Conservation (phyloP, 1,140 invertebrate genomes). For the Apis laboriosa region DNA sequence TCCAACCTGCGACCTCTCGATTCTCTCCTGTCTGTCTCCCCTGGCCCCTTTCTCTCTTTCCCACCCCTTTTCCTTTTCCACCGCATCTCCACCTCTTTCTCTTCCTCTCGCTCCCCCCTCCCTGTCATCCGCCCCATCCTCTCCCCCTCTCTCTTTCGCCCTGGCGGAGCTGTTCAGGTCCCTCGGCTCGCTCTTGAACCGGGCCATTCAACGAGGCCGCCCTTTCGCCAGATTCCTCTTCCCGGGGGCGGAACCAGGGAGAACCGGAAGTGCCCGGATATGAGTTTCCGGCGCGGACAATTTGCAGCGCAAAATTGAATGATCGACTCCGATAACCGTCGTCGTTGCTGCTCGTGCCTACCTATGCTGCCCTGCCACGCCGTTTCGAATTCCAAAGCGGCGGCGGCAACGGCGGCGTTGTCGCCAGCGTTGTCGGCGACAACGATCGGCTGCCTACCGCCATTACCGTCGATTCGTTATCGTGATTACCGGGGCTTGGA, state of each 20-base stretch:
- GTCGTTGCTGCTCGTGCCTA: conserved; percentile 42
- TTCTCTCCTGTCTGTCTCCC: conserved; percentile 15
- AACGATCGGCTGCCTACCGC: conserved; percentile 60
- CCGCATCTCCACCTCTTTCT: background rate
- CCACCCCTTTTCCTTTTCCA: background rate
- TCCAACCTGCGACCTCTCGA: conserved; percentile 5
- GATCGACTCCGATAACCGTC: conserved; percentile 76
- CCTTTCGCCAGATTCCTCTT: conserved; percentile 59
- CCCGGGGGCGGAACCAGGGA: conserved; percentile 67
- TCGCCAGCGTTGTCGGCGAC: conserved; percentile 46
- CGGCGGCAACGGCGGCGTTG: conserved; percentile 49
- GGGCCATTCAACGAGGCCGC: conserved; percentile 48
- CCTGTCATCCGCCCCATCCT: background rate
- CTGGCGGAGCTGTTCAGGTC: background rate
- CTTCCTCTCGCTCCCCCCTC: too few species aligned
- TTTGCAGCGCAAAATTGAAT: conserved; percentile 78
- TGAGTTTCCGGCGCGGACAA: conserved; percentile 81
- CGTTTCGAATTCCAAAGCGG: conserved; percentile 58
- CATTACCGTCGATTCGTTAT: conserved; percentile 68
- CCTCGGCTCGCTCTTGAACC: background rate
- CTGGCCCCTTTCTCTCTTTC: background rate
- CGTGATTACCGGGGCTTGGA: conserved; percentile 62
- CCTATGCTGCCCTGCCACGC: conserved; percentile 40
- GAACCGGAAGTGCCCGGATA: conserved; percentile 81
- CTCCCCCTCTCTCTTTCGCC: background rate